Percentiles rank a stretch among this genome's conserved stretches.
Evolutionary conservation across 2,888 invertebrate species (phyloP).

Genomic region (Temnothorax unifasciatus): DNA sequence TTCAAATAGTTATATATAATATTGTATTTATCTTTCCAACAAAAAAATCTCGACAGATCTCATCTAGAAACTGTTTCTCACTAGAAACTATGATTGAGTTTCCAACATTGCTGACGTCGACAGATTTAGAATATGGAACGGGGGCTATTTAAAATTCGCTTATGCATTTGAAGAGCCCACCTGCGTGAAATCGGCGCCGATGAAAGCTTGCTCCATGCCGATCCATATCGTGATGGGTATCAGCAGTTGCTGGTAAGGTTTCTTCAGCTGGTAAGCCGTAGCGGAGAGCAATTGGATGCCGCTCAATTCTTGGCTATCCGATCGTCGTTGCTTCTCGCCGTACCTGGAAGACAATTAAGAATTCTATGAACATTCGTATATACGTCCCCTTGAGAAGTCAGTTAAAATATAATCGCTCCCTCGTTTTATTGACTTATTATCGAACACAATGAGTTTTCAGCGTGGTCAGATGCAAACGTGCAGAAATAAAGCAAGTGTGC

Average conservation of each 20-base stretch:
- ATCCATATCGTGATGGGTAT: conserved; percentile 98
- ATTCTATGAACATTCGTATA: conserved; percentile 9
- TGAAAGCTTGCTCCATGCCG: conserved; percentile 99
- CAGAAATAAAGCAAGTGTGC: conserved; percentile 6
- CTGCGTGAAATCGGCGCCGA: conserved; percentile 96
- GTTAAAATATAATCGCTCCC: not conserved
- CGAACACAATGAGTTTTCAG: not conserved
- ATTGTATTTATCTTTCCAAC: not conserved
- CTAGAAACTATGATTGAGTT: not conserved
- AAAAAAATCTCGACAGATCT: not conserved
- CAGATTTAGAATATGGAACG: not conserved
- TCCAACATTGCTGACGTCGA: not conserved
- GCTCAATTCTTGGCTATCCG: conserved; percentile 92
- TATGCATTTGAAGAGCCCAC: conserved; percentile 84
- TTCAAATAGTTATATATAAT: not conserved
- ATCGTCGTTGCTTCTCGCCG: conserved; percentile 93
- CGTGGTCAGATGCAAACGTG: not conserved
- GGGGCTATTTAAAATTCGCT: conserved; percentile 4
- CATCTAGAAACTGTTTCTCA: conserved; percentile 1
- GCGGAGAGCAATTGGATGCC: conserved; percentile 94
- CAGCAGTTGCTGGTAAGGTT: conserved; percentile 96
- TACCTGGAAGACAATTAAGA: conserved; percentile 88
- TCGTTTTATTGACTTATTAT: conserved; percentile 1
- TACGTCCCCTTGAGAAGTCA: not conserved
- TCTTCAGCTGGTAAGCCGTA: conserved; percentile 95